Percentiles rank a stretch among this genome's conserved stretches.
Conservation (phyloP, 1,140 invertebrate species). For the Arctopsyche grandis region DNA sequence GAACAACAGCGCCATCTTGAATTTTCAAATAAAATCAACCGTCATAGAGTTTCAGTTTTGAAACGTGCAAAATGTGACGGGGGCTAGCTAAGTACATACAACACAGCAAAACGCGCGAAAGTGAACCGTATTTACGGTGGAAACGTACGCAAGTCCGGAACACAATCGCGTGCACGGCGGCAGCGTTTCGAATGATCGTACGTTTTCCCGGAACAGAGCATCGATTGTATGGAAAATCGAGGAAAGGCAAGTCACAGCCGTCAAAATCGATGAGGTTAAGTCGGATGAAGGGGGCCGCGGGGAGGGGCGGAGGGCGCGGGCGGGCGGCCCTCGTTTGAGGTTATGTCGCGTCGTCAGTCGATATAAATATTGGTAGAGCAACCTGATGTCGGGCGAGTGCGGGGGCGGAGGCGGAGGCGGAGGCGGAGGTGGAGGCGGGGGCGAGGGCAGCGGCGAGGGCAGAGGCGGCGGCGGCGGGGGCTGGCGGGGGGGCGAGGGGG, state of each 20-base stretch:
- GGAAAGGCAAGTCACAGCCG: too few species aligned
- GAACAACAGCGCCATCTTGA: too few species aligned
- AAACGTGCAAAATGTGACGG: too few species aligned
- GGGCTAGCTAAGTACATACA: too few species aligned
- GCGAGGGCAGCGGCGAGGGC: constrained; percentile 58
- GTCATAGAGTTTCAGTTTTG: too few species aligned
- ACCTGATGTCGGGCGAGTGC: constrained; percentile 28
- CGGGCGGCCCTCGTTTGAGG: constrained; percentile 3
- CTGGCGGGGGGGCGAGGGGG: constrained; percentile 54
- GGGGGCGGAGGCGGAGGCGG: constrained; percentile 45
- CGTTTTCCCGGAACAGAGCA: not conserved
- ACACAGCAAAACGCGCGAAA: too few species aligned
- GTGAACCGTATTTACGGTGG: too few species aligned
- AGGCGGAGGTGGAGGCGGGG: constrained; percentile 56
- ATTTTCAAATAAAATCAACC: too few species aligned
- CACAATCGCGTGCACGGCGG: not conserved
- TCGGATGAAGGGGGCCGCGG: not conserved
- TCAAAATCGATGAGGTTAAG: not conserved
- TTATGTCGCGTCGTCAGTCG: not conserved
- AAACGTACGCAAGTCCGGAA: not conserved
- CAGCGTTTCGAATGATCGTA: not conserved
- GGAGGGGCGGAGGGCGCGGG: not conserved
- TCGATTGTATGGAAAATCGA: too few species aligned
- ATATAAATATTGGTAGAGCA: not conserved
- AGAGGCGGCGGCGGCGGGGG: constrained; percentile 56